Evolutionary conservation across 1,140 invertebrate genomes (phyloP).

Genomic region (Cydia pomonella): DNA sequence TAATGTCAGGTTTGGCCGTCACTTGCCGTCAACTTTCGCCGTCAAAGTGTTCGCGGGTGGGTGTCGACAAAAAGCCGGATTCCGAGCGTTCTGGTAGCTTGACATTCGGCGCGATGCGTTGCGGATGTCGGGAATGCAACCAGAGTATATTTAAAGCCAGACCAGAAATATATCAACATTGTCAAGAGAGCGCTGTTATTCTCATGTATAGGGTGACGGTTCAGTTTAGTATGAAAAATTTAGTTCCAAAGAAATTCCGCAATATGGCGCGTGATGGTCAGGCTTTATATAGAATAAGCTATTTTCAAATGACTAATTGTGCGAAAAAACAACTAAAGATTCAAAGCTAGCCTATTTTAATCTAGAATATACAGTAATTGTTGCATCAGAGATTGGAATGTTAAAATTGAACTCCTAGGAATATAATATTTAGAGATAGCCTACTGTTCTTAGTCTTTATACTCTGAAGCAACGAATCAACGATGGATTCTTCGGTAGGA

Average conservation of each 20-base stretch:
- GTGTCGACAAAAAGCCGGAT: slow-evolving; percentile 29
- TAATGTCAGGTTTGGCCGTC: slow-evolving; percentile 32
- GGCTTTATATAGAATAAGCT: background rate
- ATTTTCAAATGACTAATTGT: background rate
- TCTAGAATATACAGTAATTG: background rate
- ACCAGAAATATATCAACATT: too few relatives aligned
- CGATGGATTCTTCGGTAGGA: slow-evolving; percentile 16
- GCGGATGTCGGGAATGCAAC: slow-evolving; percentile 20
- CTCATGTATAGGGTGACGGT: too few relatives aligned
- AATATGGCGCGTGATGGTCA: too few relatives aligned
- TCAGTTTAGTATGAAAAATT: too few relatives aligned
- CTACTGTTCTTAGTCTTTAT: background rate
- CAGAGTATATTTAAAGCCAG: background rate
- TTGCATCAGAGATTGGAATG: background rate
- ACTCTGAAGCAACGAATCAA: background rate
- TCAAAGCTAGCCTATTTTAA: background rate
- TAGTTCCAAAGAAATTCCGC: too few relatives aligned
- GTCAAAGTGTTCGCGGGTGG: slow-evolving; percentile 33
- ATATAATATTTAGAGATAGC: background rate
- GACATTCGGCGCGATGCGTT: slow-evolving; percentile 25
- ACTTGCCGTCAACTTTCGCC: slow-evolving; percentile 30
- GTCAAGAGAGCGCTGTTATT: too few relatives aligned
- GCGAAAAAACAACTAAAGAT: background rate
- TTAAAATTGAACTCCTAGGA: background rate
- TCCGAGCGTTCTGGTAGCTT: slow-evolving; percentile 14